Evolutionary conservation across 2,888 invertebrate genomes (phyloP), one percentile per base, ranked within the genome.

Genomic region (Drosophila neoperkinsi): DNA sequence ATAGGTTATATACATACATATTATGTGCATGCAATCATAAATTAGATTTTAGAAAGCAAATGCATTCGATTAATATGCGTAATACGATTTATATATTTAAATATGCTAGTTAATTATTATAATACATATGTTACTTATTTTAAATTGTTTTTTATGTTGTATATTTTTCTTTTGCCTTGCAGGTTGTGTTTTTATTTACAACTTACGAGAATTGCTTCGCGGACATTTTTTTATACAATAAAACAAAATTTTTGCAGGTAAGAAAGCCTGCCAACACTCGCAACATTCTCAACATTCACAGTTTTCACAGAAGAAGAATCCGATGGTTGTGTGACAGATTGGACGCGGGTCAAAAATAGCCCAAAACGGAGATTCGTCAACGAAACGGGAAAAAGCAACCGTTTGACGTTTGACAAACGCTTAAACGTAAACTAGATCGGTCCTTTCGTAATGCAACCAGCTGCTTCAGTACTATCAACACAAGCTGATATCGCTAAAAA

Each of bases 251-350:
- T 55, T 65, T 21, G 55, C 28, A 67, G 65, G 67, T 68, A 50
- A 65, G 67, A 28, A 21, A 18, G 13, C 9, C 4, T 43, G 34
- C 16, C n/a, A 33, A 21, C 34, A 13, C 6, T 60, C 18, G 16
- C 11, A 34, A 31, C 56, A 46, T 46, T 46, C 46, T 46, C 16
- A 10, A 50, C 31, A 31, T 18, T n/a, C 60, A 18, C 43, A 30
- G 36, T 76, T 43, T 41, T 58, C 34, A 51, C 73, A 63, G 51
- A 59, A 91, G 88, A 82, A 77, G 53, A 65, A 62, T 84, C 91
- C 86, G 88, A 92, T 91, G 92, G 88, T 92, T 92, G 91, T 91
- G 93, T 94, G 93, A 93, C 84, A 93, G 94, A 91, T 79, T 90
- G 71, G 75, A 85, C 80, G 79, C 82, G 90, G 91, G 90, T 83